Conservation (phyloP, 2,888 invertebrate species). For the Globia sparganii region DNA sequence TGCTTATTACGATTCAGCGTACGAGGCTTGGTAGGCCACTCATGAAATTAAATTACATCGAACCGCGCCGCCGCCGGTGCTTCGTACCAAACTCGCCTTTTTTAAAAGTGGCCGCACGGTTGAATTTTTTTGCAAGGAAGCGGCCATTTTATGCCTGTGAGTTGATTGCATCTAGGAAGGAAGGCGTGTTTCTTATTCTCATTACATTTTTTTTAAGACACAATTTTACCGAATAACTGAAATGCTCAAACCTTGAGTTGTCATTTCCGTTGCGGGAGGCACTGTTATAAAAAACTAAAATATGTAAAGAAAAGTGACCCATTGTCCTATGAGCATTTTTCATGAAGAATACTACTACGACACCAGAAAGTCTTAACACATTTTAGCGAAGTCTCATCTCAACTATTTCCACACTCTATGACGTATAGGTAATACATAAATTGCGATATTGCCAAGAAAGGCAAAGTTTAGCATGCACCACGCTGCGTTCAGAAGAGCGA, state of each 20-base stretch:
- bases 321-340: background rate
- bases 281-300: background rate
- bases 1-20: slow-evolving; percentile 82
- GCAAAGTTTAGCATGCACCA: slow-evolving; percentile 81
- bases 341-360: background rate
- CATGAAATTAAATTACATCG: slow-evolving; percentile 86
- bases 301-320: background rate
- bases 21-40: slow-evolving; percentile 80
- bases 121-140: slow-evolving; percentile 29
- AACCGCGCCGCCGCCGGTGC: slow-evolving; percentile 72
- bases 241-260: background rate
- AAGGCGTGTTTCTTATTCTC: background rate
- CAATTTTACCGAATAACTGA: background rate
- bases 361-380: background rate
- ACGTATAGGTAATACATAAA: slow-evolving; percentile 75
- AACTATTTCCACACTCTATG: slow-evolving; percentile 65
- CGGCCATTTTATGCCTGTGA: slow-evolving; percentile 46
- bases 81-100: slow-evolving; percentile 75
- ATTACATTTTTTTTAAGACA: background rate
- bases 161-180: slow-evolving; percentile 47
- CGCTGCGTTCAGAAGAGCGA: slow-evolving; percentile 65
- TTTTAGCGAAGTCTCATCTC: slow-evolving; percentile 25
- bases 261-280: background rate
- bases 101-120: slow-evolving; percentile 76
- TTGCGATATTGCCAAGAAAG: slow-evolving; percentile 83